Conservation (phyloP, 2,797 vertebrate species). For the Strix occidentalis region DNA sequence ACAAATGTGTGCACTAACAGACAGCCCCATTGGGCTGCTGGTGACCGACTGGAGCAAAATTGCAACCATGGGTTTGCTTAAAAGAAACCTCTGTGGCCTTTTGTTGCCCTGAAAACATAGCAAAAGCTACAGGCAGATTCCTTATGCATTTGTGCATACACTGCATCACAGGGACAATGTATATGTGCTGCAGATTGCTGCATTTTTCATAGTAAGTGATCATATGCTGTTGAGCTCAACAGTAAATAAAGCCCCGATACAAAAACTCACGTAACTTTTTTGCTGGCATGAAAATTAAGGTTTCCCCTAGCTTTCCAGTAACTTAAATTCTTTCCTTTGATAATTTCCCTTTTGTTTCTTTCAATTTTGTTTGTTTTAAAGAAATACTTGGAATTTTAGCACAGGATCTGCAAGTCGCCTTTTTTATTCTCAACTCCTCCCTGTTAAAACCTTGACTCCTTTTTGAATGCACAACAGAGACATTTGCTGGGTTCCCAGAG, state of each 20-base stretch:
- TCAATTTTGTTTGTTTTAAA: conserved; percentile 52
- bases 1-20: background rate
- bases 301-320: background rate
- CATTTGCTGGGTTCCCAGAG: conserved; percentile 24
- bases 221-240: background rate
- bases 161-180: background rate
- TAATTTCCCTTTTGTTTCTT: conserved; percentile 27
- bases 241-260: conserved; percentile 10
- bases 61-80: background rate
- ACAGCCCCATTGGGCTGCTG: background rate
- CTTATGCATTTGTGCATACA: background rate
- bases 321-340: conserved; percentile 15
- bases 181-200: background rate
- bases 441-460: conserved; percentile 51
- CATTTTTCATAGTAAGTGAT: background rate
- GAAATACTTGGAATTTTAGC: conserved; percentile 33
- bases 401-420: background rate
- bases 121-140: background rate
- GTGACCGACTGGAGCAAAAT: background rate
- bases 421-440: background rate
- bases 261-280: background rate
- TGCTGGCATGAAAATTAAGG: background rate
- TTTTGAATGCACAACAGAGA: conserved; percentile 34
- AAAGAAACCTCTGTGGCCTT: background rate
- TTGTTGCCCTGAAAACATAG: background rate